Evolutionary conservation across 1,140 invertebrate species (phyloP).

Genomic region (Spodoptera frugiperda): DNA sequence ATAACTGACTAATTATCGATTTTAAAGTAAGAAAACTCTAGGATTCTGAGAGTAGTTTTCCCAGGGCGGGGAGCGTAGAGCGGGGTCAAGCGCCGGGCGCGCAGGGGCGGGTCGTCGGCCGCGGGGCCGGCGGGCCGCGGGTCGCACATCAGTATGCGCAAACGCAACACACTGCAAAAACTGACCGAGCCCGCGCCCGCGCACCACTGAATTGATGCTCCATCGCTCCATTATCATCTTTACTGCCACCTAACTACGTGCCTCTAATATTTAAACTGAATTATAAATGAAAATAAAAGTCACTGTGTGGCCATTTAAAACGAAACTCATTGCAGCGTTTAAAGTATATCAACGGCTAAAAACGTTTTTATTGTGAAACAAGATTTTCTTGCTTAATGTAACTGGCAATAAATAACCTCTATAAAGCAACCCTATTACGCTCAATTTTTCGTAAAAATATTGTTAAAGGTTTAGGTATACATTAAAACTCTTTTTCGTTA

Average conservation of each 20-base stretch:
- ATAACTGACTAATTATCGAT: not conserved
- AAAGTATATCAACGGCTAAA: slow-evolving; percentile 10
- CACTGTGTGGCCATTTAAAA: slow-evolving; percentile 29
- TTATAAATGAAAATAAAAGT: slow-evolving; percentile 43
- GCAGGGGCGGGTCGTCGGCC: slow-evolving; percentile 71
- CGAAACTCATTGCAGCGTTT: slow-evolving; percentile 10
- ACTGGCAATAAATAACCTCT: no score
- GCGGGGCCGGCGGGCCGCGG: slow-evolving; percentile 57
- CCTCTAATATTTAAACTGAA: slow-evolving; percentile 41
- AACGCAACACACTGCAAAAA: slow-evolving; percentile 68
- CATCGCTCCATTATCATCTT: slow-evolving; percentile 64
- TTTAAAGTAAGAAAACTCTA: not conserved
- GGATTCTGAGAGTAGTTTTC: slow-evolving; percentile 22
- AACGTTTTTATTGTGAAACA: not conserved
- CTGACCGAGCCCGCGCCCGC: slow-evolving; percentile 58
- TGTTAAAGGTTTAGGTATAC: no score
- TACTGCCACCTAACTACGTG: slow-evolving; percentile 44
- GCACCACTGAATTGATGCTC: slow-evolving; percentile 57
- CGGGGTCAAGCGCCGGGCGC: slow-evolving; percentile 72
- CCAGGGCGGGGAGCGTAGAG: slow-evolving; percentile 29
- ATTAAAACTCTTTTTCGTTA: no score
- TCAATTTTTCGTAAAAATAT: no score
- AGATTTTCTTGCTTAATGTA: not conserved
- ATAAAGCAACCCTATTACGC: no score
- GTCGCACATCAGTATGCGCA: slow-evolving; percentile 74